A percentile compares a stretch with the other conserved stretches of the same genome.
Conservation (phyloP, 2,888 invertebrate genomes). For the Silvanus unidentatus region DNA sequence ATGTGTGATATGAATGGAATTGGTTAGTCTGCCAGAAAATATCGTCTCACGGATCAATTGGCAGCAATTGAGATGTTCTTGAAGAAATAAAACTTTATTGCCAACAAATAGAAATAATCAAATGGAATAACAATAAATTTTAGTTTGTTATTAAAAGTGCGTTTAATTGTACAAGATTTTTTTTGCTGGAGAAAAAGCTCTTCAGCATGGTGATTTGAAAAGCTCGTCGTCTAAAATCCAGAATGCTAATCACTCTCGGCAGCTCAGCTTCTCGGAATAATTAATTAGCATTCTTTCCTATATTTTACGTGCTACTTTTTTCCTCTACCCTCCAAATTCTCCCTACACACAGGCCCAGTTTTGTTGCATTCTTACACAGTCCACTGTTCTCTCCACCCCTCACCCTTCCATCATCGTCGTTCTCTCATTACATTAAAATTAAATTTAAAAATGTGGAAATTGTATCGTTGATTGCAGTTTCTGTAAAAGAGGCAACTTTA, state of each 20-base stretch:
- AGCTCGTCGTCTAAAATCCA: slow-evolving; percentile 28
- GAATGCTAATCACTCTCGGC: slow-evolving; percentile 53
- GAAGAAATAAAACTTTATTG: background rate
- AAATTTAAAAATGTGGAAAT: slow-evolving; percentile 49
- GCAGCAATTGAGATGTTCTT: background rate
- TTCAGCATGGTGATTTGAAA: slow-evolving; percentile 16
- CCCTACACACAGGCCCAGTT: slow-evolving; percentile 8
- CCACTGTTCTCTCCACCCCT: too few relatives aligned
- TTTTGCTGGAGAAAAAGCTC: too few relatives aligned
- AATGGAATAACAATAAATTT: too few relatives aligned
- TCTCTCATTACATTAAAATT: slow-evolving; percentile 46
- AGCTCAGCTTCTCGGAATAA: slow-evolving; percentile 53
- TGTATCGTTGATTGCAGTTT: slow-evolving; percentile 49
- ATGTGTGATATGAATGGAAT: slow-evolving; percentile 23
- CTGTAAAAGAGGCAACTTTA: slow-evolving; percentile 39
- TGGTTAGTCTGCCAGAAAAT: slow-evolving; percentile 24
- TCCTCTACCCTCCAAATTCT: slow-evolving; percentile 34
- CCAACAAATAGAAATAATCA: too few relatives aligned
- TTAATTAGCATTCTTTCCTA: slow-evolving; percentile 56
- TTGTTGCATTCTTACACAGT: slow-evolving; percentile 17
- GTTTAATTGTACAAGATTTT: background rate
- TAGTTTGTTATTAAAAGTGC: background rate
- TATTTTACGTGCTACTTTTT: slow-evolving; percentile 45
- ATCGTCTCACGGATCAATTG: slow-evolving; percentile 23
- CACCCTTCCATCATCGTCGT: slow-evolving; percentile 12